phyloP scores from a whole-genome alignment of 2,888 invertebrate genomes.

The Lithophane semibrunnea region DNA sequence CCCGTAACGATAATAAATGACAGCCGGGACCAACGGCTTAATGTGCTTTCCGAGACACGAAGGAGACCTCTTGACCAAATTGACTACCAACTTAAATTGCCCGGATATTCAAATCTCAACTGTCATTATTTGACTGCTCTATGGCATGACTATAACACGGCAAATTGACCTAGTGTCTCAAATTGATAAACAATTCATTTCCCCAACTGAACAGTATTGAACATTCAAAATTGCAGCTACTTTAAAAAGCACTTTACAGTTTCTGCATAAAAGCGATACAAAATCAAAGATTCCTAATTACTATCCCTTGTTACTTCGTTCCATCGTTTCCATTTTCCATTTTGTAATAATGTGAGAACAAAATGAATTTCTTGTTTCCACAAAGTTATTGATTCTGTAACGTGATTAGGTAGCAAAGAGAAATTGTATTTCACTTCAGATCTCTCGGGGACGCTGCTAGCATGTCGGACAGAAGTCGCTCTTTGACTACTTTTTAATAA shows the following conservation, averaged over 20 bases:
- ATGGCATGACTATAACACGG: background rate
- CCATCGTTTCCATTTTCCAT: background rate
- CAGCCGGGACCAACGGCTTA: too few species aligned
- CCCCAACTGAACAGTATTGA: too few species aligned
- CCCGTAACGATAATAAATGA: too few species aligned
- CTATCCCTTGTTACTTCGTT: background rate
- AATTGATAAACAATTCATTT: background rate
- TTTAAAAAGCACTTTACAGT: background rate
- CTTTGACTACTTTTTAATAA: conserved; percentile 27
- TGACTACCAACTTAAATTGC: background rate
- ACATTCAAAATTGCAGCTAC: background rate
- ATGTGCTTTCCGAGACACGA: too few species aligned
- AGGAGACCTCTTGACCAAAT: background rate
- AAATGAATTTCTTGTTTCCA: conserved; percentile 45
- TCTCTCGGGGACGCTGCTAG: conserved; percentile 17
- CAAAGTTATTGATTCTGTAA: conserved; percentile 46
- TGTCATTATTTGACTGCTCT: background rate
- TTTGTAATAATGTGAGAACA: background rate
- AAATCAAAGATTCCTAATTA: conserved; percentile 21
- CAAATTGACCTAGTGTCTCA: background rate
- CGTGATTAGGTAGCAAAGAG: conserved; percentile 38
- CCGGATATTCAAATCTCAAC: background rate
- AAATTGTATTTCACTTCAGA: conserved; percentile 36
- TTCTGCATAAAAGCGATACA: background rate
- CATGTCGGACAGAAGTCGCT: background rate